These are phyloP conservation scores for Pandemis corylana DNA, from an alignment of 2,888 invertebrate species.

Conservation along the genomic window DNA sequence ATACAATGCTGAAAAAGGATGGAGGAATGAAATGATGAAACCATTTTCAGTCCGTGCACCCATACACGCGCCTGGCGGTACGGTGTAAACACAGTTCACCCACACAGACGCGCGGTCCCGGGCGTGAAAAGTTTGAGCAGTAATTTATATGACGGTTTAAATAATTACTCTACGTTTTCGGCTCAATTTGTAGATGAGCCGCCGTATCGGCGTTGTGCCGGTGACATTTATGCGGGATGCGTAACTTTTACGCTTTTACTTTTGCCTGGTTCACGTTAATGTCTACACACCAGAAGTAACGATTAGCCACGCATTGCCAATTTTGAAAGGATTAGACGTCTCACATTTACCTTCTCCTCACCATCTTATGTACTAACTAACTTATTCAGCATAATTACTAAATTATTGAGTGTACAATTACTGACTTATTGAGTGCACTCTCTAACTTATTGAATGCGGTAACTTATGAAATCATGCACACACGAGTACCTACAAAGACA, in stretches of 20 bases:
- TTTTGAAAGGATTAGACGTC: too few species aligned
- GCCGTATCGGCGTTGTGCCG: constrained; percentile 66
- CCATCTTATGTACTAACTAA: too few species aligned
- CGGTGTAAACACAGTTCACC: constrained; percentile 55
- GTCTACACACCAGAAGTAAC: too few species aligned
- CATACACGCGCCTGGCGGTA: constrained; percentile 54
- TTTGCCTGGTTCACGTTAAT: neutral
- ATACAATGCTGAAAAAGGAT: constrained; percentile 80
- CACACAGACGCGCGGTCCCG: constrained; percentile 57
- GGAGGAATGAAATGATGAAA: constrained; percentile 80
- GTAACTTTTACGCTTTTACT: constrained; percentile 4
- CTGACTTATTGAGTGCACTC: too few species aligned
- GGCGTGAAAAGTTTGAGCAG: constrained; percentile 83
- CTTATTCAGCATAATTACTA: too few species aligned
- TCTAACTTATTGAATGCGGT: too few species aligned
- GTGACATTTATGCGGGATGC: constrained; percentile 70
- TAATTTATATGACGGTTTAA: constrained; percentile 85
- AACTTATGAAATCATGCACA: too few species aligned
- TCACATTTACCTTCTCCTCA: too few species aligned
- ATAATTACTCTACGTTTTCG: constrained; percentile 84
- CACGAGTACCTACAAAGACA: too few species aligned
- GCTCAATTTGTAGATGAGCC: constrained; percentile 84
- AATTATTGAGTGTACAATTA: too few species aligned
- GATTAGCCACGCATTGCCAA: too few species aligned
- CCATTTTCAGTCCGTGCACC: constrained; percentile 78